These are phyloP conservation scores for Cheilosia grossa DNA, from an alignment of 2,888 invertebrate species.

Conservation along the genomic window DNA sequence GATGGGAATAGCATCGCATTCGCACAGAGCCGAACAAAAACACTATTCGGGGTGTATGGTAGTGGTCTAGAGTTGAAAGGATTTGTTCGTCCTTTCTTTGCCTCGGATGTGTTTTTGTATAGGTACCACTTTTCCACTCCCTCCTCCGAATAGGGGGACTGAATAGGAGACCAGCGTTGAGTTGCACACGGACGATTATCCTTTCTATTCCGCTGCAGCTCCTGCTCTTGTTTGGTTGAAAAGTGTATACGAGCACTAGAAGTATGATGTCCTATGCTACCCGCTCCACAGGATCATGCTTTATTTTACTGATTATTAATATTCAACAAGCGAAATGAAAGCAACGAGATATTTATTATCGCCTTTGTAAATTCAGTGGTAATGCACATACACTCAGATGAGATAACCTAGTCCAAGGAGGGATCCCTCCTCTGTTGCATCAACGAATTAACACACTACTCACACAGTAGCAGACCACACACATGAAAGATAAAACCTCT, in stretches of 20 bases:
- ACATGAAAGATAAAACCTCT: conserved; percentile 36
- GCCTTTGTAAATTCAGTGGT: conserved; percentile 22
- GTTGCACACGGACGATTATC: conserved; percentile 69
- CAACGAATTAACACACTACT: conserved; percentile 37
- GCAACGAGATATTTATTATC: conserved; percentile 64
- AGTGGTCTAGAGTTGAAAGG: conserved; percentile 53
- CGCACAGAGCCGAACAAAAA: conserved; percentile 53
- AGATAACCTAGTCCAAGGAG: conserved; percentile 23
- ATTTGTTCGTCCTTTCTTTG: conserved; percentile 46
- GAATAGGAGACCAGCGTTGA: conserved; percentile 56
- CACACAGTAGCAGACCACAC: background rate
- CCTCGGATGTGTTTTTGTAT: conserved; percentile 4
- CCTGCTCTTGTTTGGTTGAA: conserved; percentile 29
- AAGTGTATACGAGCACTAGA: conserved; percentile 28
- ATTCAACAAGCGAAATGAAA: conserved; percentile 67
- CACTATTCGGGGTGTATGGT: conserved; percentile 41
- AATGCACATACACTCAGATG: background rate
- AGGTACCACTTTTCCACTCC: conserved; percentile 21
- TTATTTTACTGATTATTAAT: conserved; percentile 67
- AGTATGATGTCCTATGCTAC: conserved; percentile 20
- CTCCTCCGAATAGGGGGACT: conserved; percentile 17
- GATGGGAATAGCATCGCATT: conserved; percentile 60
- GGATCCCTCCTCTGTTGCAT: conserved; percentile 31
- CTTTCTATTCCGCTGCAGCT: conserved; percentile 35
- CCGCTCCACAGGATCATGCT: conserved; percentile 5